A percentile compares a stretch with the other conserved stretches of the same genome.
phyloP scores from a whole-genome alignment of 1,140 invertebrate species.

The Trichonephila clavata region DNA sequence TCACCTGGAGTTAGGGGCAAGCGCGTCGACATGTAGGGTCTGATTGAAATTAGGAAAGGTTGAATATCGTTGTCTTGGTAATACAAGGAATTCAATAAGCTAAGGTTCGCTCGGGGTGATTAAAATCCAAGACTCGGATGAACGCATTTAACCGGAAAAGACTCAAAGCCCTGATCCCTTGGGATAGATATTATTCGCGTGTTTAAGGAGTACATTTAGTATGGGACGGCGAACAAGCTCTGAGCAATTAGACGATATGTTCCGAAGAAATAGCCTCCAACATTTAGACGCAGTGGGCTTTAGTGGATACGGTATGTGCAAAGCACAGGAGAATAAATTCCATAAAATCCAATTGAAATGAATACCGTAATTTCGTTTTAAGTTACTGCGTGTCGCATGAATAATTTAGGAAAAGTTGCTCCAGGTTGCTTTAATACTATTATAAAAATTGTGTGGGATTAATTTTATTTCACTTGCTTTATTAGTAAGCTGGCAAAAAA shows the following conservation, averaged over 20 bases:
- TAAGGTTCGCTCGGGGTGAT: constrained; percentile 46
- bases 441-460: not conserved
- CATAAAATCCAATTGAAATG: constrained; percentile 25
- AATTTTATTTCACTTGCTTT: not conserved
- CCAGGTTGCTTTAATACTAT: not conserved
- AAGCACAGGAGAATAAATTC: constrained; percentile 8
- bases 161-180: not conserved
- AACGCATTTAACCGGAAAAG: constrained; percentile 61
- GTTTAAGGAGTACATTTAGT: constrained; percentile 37
- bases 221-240: not conserved
- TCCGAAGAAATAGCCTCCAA: constrained; percentile 14
- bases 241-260: constrained; percentile 51
- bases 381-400: not conserved
- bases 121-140: constrained; percentile 50
- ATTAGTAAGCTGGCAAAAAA: not conserved
- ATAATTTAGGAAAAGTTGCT: constrained; percentile 1
- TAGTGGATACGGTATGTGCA: not conserved
- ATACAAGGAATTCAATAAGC: constrained; percentile 69
- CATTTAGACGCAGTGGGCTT: constrained; percentile 8
- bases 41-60: constrained; percentile 72
- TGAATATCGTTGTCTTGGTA: constrained; percentile 65
- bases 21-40: not conserved
- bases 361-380: constrained; percentile 25
- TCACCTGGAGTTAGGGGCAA: constrained; percentile 43
- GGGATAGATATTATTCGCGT: constrained; percentile 60